Evolutionary conservation across 2,113 vertebrate genomes (phyloP).

Genomic region (Ophiodon elongatus): DNA sequence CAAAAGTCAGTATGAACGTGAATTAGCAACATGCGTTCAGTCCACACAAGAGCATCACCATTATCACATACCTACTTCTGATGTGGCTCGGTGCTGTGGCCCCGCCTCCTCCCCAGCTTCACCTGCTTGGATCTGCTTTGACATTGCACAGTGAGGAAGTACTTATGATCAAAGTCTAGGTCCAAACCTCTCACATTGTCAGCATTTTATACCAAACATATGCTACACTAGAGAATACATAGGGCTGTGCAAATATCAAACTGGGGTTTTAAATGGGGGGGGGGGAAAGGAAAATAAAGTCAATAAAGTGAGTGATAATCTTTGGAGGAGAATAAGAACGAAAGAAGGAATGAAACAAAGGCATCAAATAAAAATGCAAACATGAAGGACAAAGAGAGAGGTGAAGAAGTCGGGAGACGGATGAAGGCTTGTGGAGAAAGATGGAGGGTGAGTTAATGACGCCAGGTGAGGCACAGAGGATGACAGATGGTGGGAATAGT

Average conservation of each 20-base stretch:
- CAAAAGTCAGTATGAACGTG: background rate
- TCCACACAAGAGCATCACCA: no score
- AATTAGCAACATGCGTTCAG: background rate
- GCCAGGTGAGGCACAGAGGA: background rate
- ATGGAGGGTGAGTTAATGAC: conserved; percentile 10
- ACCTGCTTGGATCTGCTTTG: background rate
- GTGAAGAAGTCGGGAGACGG: background rate
- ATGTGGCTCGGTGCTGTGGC: no score
- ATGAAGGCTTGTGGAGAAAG: conserved; percentile 15
- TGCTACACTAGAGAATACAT: background rate
- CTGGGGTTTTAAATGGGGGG: conserved; percentile 20
- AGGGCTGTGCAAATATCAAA: conserved; percentile 3
- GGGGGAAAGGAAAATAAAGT: background rate
- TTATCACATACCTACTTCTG: no score
- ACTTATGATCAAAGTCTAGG: background rate
- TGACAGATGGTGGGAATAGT: background rate
- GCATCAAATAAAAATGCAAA: no score
- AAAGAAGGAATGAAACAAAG: no score
- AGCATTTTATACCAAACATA: background rate
- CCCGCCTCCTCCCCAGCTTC: background rate
- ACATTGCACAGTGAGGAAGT: background rate
- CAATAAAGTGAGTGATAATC: background rate
- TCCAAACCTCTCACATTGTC: background rate
- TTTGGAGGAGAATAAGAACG: conserved; percentile 3
- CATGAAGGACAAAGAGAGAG: background rate